Evolutionary conservation across 2,888 invertebrate genomes (phyloP).

Genomic region (Campoletis raptor): DNA sequence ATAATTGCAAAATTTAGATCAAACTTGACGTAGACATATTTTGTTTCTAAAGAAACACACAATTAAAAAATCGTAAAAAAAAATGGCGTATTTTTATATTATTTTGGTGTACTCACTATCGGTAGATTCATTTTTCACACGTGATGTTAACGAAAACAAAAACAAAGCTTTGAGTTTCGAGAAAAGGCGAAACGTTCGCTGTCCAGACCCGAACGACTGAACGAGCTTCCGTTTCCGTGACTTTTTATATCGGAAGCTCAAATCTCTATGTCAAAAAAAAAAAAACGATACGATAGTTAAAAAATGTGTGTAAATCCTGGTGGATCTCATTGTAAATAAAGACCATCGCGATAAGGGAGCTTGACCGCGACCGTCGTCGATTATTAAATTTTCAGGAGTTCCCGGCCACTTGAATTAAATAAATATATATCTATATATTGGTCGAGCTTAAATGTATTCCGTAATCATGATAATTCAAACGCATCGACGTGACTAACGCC

Average conservation of each 20-base stretch:
- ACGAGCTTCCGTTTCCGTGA: not conserved
- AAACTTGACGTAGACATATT: too few species aligned
- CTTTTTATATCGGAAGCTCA: slow-evolving; percentile 59
- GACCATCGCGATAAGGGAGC: slow-evolving; percentile 66
- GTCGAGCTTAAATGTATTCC: slow-evolving; percentile 74
- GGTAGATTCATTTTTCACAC: slow-evolving; percentile 65
- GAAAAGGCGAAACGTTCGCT: not conserved
- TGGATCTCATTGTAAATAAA: slow-evolving; percentile 74
- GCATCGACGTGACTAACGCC: slow-evolving; percentile 45
- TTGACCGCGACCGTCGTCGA: slow-evolving; percentile 41
- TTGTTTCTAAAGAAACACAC: not conserved
- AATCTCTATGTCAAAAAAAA: not conserved
- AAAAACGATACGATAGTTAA: slow-evolving; percentile 32
- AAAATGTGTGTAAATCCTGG: slow-evolving; percentile 62
- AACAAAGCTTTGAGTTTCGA: slow-evolving; percentile 4
- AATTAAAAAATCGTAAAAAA: not conserved
- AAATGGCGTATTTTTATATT: not conserved
- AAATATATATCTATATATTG: slow-evolving; percentile 2
- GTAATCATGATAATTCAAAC: slow-evolving; percentile 72
- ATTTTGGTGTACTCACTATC: slow-evolving; percentile 66
- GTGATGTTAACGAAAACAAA: slow-evolving; percentile 2
- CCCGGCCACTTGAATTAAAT: not conserved
- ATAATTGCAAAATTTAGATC: too few species aligned
- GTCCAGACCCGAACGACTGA: slow-evolving; percentile 39
- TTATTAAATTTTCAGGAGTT: slow-evolving; percentile 59